Evolutionary conservation across 2,113 vertebrate genomes (phyloP), one percentile per base, ranked within the genome.

Genomic region (Oxyura jamaicensis): DNA sequence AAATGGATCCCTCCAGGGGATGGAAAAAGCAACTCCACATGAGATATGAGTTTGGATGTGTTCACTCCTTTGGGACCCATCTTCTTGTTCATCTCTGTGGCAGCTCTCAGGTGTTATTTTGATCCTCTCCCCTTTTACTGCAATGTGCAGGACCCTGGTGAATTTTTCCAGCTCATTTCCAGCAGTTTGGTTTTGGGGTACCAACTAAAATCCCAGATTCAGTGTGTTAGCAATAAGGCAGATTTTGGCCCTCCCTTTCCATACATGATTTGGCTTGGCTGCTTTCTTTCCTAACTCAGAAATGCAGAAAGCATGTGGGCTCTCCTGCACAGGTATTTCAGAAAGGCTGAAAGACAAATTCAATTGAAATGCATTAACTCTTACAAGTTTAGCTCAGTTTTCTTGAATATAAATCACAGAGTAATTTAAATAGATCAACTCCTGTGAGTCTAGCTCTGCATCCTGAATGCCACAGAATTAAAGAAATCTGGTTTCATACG

Each of bases 281-380:
- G 52, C 13, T 81, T 33, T 59, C 31, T 77, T 88, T 75, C 33
- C 55, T 79, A 19, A 35, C 2, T 18, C 29, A 60, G 68, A 85
- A 84, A 78, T 11, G 26, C 39, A 71, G 25, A 66, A 71, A 87
- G 23, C 41, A 58, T 19, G 11, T 1, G 2, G 65, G 80, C 28
- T 71, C 2, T 60, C 25, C 68, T 35, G 55, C 36, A 59, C 33
- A 44, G 65, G 10, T 41, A 60, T 66, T 81, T 83, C 68, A 83
- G 77, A 82, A 86, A 84, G 53, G 13, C 44, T 69, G 83, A 75
- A 73, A 58, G 25, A 13, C 25, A 46, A 90, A 94, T 86, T 88
- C 83, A 19, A 63, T 90, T 95, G 90, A 29, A 96, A 65, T 68
- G 58, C 33, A 88, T 89, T 92, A 86, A 80, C 14, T 90, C 35